Evolutionary conservation across 2,113 vertebrate species (phyloP).

Genomic region (Albula goreensis): DNA sequence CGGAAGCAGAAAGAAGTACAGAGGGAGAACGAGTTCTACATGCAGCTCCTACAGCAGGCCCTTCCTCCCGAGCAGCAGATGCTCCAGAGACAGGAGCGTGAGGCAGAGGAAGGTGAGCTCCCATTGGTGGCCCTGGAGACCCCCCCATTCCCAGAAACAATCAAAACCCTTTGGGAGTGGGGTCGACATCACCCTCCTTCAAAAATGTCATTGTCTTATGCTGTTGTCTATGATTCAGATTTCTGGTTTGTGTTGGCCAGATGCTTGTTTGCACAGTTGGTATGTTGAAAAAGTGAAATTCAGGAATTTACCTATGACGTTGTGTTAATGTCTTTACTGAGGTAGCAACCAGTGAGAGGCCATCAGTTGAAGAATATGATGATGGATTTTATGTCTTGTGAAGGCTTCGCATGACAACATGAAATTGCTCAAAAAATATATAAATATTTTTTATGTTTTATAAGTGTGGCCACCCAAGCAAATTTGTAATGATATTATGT

Average conservation of each 20-base stretch:
- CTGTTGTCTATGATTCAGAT: neutral
- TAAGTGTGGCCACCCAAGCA: neutral
- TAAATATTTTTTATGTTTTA: too few species aligned
- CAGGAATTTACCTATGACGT: neutral
- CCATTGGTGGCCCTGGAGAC: neutral
- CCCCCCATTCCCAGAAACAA: neutral
- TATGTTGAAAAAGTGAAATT: neutral
- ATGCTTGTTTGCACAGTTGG: neutral
- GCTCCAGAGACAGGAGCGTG: slow-evolving; percentile 92
- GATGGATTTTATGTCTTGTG: neutral
- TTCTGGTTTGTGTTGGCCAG: neutral
- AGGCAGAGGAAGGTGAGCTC: slow-evolving; percentile 94
- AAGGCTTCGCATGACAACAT: neutral
- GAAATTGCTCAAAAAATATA: neutral
- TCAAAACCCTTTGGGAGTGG: too few species aligned
- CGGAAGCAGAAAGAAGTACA: slow-evolving; percentile 97
- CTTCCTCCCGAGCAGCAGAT: slow-evolving; percentile 95
- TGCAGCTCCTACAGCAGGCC: slow-evolving; percentile 96
- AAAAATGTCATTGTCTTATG: neutral
- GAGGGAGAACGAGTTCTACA: slow-evolving; percentile 98
- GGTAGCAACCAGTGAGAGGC: neutral
- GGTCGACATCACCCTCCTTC: too few species aligned
- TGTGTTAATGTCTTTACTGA: neutral
- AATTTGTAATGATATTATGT: neutral
- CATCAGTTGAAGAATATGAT: neutral